phyloP scores from a whole-genome alignment of 2,797 vertebrate genomes.

The Alosa sapidissima region DNA sequence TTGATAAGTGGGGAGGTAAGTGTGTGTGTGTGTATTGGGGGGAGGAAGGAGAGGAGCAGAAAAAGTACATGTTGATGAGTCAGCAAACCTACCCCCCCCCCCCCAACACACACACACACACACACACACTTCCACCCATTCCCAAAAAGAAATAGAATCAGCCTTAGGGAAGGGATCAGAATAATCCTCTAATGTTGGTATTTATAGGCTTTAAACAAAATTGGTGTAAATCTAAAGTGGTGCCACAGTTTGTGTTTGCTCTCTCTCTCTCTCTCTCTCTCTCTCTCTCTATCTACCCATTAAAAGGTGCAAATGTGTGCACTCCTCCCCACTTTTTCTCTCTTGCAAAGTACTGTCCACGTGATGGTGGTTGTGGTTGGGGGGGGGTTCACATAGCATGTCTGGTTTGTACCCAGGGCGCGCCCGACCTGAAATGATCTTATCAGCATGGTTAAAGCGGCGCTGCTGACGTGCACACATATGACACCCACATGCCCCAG shows the following conservation, averaged over 20 bases:
- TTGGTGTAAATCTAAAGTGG: constrained; percentile 25
- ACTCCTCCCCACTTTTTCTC: not conserved
- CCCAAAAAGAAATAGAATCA: constrained; percentile 25
- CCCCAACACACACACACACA: not conserved
- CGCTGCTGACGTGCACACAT: constrained; percentile 41
- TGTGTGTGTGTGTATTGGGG: not conserved
- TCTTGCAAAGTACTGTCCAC: constrained; percentile 35
- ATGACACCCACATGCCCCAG: constrained; percentile 44
- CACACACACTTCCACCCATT: not conserved
- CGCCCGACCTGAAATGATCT: constrained; percentile 43
- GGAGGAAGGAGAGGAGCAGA: constrained; percentile 45
- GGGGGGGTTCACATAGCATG: constrained; percentile 36
- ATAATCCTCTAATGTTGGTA: constrained; percentile 34
- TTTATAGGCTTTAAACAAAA: constrained; percentile 44
- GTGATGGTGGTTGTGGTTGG: not conserved
- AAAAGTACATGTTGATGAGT: constrained; percentile 37
- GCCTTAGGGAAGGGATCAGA: constrained; percentile 30
- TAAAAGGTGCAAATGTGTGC: constrained; percentile 41
- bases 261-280: constrained; percentile 36
- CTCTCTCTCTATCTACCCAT: not conserved
- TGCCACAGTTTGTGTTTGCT: constrained; percentile 19
- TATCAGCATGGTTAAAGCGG: constrained; percentile 39
- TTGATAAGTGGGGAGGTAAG: constrained; percentile 26
- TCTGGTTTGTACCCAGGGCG: constrained; percentile 31
- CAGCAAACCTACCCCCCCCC: not conserved